phyloP scores from a whole-genome alignment of 2,113 vertebrate species.

The Datnioides undecimradiatus region DNA sequence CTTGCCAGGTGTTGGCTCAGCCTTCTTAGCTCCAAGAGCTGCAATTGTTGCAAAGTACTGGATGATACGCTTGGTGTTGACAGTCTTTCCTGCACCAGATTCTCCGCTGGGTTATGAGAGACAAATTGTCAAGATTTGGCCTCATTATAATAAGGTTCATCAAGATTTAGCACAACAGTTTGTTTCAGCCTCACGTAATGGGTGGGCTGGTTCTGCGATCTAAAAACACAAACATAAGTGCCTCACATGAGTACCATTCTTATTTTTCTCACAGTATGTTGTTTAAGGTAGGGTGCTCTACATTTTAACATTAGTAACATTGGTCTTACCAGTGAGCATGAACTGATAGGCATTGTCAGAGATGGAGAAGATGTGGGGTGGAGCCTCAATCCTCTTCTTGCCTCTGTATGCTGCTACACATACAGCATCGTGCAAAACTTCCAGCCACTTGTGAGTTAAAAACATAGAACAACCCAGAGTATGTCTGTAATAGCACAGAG shows the following conservation, averaged over 20 bases:
- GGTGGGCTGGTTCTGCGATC: constrained; percentile 84
- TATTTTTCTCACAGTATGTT: not conserved
- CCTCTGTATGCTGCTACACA: constrained; percentile 71
- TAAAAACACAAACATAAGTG: constrained; percentile 50
- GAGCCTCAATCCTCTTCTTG: constrained; percentile 80
- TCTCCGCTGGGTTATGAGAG: constrained; percentile 86
- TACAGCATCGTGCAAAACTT: constrained; percentile 85
- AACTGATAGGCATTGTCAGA: constrained; percentile 82
- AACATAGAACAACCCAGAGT: constrained; percentile 90
- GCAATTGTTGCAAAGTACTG: constrained; percentile 96
- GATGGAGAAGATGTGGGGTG: constrained; percentile 81
- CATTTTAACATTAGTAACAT: not conserved
- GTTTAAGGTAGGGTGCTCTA: not conserved
- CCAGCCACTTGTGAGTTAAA: constrained; percentile 91
- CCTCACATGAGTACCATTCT: not conserved
- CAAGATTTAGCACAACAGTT: not conserved
- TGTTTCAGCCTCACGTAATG: constrained; percentile 84
- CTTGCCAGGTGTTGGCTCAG: constrained; percentile 70
- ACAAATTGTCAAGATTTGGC: constrained; percentile 32
- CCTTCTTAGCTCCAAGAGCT: constrained; percentile 60
- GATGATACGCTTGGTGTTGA: constrained; percentile 95
- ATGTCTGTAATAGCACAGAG: too few relatives aligned
- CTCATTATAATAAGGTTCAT: not conserved
- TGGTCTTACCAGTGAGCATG: constrained; percentile 78
- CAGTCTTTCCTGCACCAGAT: constrained; percentile 96